These are phyloP conservation scores for Bombyx mandarina DNA, from an alignment of 1,140 invertebrate species.

Conservation along the genomic window DNA sequence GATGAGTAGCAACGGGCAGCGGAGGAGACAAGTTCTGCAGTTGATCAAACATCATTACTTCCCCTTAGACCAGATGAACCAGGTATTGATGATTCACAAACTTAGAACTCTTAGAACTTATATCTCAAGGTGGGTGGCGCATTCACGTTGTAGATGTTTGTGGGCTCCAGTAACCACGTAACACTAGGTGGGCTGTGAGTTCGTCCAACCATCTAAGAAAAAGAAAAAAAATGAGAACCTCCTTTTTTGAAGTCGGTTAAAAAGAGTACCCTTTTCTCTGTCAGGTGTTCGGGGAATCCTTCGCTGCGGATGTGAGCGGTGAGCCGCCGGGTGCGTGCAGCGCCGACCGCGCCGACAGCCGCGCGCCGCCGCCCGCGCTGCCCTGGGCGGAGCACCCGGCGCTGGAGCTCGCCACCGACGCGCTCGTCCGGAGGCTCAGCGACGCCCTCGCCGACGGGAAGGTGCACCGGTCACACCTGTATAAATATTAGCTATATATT, in stretches of 20 bases:
- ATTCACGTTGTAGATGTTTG: too few relatives aligned
- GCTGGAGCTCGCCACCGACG: conserved; percentile 68
- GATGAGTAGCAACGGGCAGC: conserved; percentile 31
- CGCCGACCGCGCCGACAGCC: neutral
- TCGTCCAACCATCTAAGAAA: too few relatives aligned
- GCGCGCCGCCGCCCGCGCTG: too few relatives aligned
- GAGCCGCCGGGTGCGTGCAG: conserved; percentile 11
- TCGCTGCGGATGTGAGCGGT: conserved; percentile 13
- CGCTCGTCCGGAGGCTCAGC: conserved; percentile 62
- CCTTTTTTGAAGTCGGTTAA: too few relatives aligned
- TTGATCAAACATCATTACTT: conserved; percentile 64
- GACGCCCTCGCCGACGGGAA: conserved; percentile 49
- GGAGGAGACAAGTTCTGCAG: conserved; percentile 49
- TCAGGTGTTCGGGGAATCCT: conserved; percentile 42
- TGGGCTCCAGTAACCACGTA: too few relatives aligned
- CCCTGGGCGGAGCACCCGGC: conserved; percentile 18
- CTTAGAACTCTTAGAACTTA: neutral
- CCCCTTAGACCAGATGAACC: conserved; percentile 57
- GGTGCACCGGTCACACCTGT: conserved; percentile 18
- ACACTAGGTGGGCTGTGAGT: too few relatives aligned
- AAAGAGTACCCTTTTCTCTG: neutral
- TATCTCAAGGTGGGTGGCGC: too few relatives aligned
- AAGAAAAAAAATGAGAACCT: too few relatives aligned
- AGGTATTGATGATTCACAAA: conserved; percentile 28
- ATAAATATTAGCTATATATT: too few relatives aligned